Conservation (phyloP, 2,888 invertebrate genomes). For the Ecdyonurus torrentis region DNA sequence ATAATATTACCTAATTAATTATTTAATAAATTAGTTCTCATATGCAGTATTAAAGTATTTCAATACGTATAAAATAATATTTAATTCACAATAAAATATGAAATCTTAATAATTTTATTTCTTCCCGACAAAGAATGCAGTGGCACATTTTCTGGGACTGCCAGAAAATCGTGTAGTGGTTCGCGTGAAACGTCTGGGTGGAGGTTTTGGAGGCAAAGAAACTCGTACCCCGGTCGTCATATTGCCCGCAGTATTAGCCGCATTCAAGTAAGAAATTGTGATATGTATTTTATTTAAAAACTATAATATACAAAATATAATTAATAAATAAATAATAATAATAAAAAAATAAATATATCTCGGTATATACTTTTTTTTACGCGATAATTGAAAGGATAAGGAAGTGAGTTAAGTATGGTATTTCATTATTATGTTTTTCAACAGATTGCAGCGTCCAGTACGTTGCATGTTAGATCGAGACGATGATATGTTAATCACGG, state of each 20-base stretch:
- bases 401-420: too few relatives aligned
- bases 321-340: too few relatives aligned
- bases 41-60: background rate
- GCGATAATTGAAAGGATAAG: too few relatives aligned
- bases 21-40: too few relatives aligned
- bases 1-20: too few relatives aligned
- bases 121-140: background rate
- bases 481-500: slow-evolving; percentile 84
- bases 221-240: slow-evolving; percentile 21
- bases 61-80: background rate
- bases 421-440: too few relatives aligned
- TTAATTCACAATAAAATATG: background rate
- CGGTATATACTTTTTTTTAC: too few relatives aligned
- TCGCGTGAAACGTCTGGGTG: slow-evolving; percentile 30
- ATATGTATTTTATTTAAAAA: too few relatives aligned
- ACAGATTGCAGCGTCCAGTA: slow-evolving; percentile 58
- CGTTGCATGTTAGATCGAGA: slow-evolving; percentile 81
- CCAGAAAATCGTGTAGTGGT: slow-evolving; percentile 24
- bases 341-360: too few relatives aligned
- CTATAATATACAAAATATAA: too few relatives aligned
- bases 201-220: slow-evolving; percentile 39
- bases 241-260: slow-evolving; percentile 26
- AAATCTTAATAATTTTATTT: slow-evolving; percentile 15
- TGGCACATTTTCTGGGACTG: slow-evolving; percentile 23
- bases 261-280: slow-evolving; percentile 28